Evolutionary conservation across 2,797 vertebrate genomes (phyloP).

Genomic region (Coracias cyanogaster): DNA sequence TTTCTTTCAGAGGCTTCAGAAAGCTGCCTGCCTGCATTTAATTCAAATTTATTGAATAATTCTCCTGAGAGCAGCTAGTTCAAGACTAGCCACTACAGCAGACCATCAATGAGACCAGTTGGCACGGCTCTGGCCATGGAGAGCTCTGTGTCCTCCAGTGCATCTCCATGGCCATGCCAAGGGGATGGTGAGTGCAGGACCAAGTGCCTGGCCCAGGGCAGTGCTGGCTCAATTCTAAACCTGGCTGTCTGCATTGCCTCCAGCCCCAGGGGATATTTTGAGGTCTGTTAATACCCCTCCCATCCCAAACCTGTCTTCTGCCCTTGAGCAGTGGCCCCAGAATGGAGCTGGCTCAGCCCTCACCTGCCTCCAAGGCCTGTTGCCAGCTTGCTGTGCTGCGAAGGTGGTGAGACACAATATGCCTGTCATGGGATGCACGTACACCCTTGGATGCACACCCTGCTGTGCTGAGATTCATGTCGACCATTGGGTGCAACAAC

Average conservation of each 20-base stretch:
- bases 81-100: background rate
- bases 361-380: background rate
- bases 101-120: background rate
- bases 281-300: background rate
- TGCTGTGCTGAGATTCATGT: fast-evolving
- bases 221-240: background rate
- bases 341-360: background rate
- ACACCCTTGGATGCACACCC: fast-evolving
- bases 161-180: background rate
- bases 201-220: background rate
- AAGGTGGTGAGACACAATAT: fast-evolving
- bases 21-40: slow-evolving; percentile 25
- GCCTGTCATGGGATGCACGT: background rate
- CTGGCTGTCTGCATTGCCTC: background rate
- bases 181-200: background rate
- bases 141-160: background rate
- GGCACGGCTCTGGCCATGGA: fast-evolving
- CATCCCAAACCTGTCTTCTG: background rate
- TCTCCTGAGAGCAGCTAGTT: slow-evolving; percentile 38
- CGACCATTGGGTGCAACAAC: background rate
- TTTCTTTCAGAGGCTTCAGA: slow-evolving; percentile 47
- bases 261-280: background rate
- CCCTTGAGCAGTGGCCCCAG: background rate
- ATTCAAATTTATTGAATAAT: slow-evolving; percentile 64
- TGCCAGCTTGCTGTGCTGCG: background rate